Conservation (phyloP, 2,888 invertebrate species). For the Herminia tarsipennalis region DNA sequence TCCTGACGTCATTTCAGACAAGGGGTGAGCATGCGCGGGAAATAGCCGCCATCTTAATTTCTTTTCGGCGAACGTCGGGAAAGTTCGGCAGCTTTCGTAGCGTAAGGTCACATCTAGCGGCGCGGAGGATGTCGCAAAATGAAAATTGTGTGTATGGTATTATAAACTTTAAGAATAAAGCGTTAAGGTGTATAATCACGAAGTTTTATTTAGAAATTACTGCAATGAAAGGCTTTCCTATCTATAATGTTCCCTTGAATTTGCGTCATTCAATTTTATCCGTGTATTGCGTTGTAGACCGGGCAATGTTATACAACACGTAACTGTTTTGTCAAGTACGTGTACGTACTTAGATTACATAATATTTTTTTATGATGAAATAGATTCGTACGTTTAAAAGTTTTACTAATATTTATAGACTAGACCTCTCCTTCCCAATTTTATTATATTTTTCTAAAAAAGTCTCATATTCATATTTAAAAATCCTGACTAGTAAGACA, state of each 20-base stretch:
- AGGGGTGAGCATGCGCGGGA: conserved; percentile 73
- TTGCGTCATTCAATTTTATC: conserved; percentile 39
- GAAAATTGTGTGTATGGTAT: conserved; percentile 2
- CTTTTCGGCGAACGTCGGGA: conserved; percentile 51
- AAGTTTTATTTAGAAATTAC: conserved; percentile 9
- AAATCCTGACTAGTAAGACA: no score
- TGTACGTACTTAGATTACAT: no score
- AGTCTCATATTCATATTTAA: no score
- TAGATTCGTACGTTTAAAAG: no score
- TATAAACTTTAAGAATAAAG: conserved; percentile 1
- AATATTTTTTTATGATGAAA: no score
- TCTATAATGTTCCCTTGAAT: conserved; percentile 27
- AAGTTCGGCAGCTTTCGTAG: conserved; percentile 49
- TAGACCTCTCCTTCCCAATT: no score
- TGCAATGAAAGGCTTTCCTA: conserved; percentile 37
- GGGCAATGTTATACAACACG: no score
- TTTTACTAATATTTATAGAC: no score
- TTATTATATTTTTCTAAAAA: no score
- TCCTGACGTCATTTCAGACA: conserved; percentile 63
- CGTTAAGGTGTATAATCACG: conserved; percentile 6
- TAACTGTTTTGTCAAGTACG: no score
- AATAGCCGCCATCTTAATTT: conserved; percentile 64
- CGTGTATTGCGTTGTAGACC: conserved; percentile 21
- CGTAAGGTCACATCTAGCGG: conserved; percentile 38
- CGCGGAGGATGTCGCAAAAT: conserved; percentile 12